These are phyloP conservation scores for Cosmopolites sordidus DNA, from an alignment of 2,888 invertebrate species.

Conservation along the genomic window DNA sequence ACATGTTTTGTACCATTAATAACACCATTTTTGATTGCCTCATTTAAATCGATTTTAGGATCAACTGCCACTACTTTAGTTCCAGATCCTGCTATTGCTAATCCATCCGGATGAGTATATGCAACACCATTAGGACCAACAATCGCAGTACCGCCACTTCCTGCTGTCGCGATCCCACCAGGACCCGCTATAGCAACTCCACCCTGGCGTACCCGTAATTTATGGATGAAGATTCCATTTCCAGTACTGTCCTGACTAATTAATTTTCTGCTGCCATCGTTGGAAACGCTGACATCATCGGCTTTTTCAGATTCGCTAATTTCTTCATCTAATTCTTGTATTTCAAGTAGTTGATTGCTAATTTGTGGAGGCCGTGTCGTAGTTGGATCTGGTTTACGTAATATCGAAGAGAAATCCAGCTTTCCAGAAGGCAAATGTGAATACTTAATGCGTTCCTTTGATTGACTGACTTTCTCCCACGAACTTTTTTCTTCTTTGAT, in stretches of 20 bases:
- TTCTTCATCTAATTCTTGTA: conserved; percentile 33
- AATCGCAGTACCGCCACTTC: conserved; percentile 74
- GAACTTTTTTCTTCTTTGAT: conserved; percentile 7
- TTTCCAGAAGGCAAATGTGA: conserved; percentile 7
- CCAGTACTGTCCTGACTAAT: conserved; percentile 48
- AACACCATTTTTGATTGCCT: conserved; percentile 46
- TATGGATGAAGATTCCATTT: conserved; percentile 65
- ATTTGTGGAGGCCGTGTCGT: conserved; percentile 27
- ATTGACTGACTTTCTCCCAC: conserved; percentile 17
- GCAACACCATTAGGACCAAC: conserved; percentile 76
- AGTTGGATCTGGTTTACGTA: not conserved
- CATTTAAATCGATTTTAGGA: conserved; percentile 57
- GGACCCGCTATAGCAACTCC: conserved; percentile 79
- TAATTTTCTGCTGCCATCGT: conserved; percentile 39
- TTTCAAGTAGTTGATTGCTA: conserved; percentile 30
- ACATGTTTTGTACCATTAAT: conserved; percentile 38
- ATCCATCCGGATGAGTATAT: conserved; percentile 68
- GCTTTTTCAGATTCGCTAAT: conserved; percentile 34
- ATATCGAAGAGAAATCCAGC: conserved; percentile 7
- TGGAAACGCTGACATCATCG: conserved; percentile 33
- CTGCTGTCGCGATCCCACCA: conserved; percentile 76
- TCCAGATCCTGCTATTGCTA: conserved; percentile 72
- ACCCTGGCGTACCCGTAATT: conserved; percentile 65
- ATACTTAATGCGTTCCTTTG: conserved; percentile 12
- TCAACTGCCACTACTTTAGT: conserved; percentile 67